Evolutionary conservation across 2,113 vertebrate species (phyloP), one percentile per base, ranked within the genome.

Genomic region (Muscicapa adusta): DNA sequence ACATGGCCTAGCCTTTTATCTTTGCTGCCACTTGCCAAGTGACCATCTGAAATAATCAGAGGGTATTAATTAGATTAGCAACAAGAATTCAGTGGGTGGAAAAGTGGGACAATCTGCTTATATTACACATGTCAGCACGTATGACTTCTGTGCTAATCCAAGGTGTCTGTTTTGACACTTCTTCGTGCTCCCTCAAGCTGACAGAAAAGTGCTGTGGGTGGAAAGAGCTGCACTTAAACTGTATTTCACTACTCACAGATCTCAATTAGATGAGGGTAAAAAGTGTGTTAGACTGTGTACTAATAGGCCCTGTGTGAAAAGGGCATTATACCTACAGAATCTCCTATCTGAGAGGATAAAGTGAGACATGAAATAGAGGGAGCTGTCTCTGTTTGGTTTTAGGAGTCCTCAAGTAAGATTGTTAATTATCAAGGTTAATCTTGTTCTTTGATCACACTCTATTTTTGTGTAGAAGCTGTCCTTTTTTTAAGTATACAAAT

Each of bases 21-120:
- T 94, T 90, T 42, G 45, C 24, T 88, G 43, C 71, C 57, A 40
- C 54, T 89, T 85, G 78, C 51, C 75, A 82, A 91, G 61, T 85
- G 86, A 85, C 88, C 60, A 38, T 88, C 88, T 91, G 63, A 94
- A 95, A 88, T 61, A 91, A 73, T 60, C 60, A 85, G 78, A 65
- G 12, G 36, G 54, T 42, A 68, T 91, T 88, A 89, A 93, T 87
- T 88, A 89, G 54, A 79, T 82, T 70, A 87, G 42, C 85, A 76
- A 70, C 62, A 87, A 83, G 50, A 95, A 94, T 79, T 92, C 91
- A 89, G 89, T 86, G 82, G 89, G 85, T 94, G 96, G 89, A 90
- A 75, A 88, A 93, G 77, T 71, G 79, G 79, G 68, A 91, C 86
- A 92, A 70, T 85, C 80, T 86, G 75, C 63, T 65, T 68, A 12